phyloP scores from a whole-genome alignment of 2,888 invertebrate species.

The Neocrepidodera transversa region DNA sequence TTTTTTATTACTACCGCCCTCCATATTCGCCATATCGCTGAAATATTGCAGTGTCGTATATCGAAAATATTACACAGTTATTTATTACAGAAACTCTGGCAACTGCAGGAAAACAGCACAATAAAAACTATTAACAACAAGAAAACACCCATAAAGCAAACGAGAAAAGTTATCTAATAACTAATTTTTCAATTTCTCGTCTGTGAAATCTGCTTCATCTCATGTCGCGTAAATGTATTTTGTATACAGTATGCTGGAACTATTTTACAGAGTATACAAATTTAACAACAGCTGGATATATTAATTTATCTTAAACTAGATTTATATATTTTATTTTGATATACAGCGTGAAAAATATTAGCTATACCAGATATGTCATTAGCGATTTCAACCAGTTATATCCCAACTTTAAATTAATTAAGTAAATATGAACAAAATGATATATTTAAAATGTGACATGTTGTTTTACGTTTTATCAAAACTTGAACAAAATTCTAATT shows the following conservation, averaged over 20 bases:
- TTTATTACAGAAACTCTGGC: slow-evolving; percentile 42
- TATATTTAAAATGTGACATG: too few relatives aligned
- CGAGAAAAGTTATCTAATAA: slow-evolving; percentile 54
- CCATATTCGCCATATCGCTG: slow-evolving; percentile 8
- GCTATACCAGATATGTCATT: too few relatives aligned
- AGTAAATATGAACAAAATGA: too few relatives aligned
- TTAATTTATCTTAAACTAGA: too few relatives aligned
- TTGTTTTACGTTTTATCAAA: too few relatives aligned
- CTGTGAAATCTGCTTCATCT: slow-evolving; percentile 8
- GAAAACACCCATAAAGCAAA: slow-evolving; percentile 52
- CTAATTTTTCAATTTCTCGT: slow-evolving; percentile 51
- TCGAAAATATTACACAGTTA: slow-evolving; percentile 43
- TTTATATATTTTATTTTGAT: too few relatives aligned
- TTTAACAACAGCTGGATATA: neutral
- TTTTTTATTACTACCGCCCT: neutral
- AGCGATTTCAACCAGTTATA: too few relatives aligned
- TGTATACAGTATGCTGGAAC: neutral
- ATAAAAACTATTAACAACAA: slow-evolving; percentile 52
- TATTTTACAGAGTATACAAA: neutral
- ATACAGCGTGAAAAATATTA: too few relatives aligned
- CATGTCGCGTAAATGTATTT: slow-evolving; percentile 1
- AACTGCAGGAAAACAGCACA: slow-evolving; percentile 46
- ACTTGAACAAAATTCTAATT: too few relatives aligned
- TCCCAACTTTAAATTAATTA: too few relatives aligned
- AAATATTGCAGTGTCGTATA: slow-evolving; percentile 42